Evolutionary conservation across 2,797 vertebrate genomes (phyloP).

Genomic region (Sciurus vulgaris): DNA sequence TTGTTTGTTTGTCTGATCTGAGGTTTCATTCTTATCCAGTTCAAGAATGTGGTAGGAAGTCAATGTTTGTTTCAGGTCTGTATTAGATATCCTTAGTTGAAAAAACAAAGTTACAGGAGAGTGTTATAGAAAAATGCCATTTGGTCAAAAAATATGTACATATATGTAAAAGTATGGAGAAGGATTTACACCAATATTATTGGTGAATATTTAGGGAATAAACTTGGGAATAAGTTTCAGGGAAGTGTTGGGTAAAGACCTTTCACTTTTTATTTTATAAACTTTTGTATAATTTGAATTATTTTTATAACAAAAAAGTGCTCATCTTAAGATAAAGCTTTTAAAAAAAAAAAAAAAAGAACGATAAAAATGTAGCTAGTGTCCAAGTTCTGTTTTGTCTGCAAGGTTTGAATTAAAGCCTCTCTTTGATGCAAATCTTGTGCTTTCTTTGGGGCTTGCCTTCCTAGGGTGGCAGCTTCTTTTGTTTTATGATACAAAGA

Average conservation of each 20-base stretch:
- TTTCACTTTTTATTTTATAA: conserved; percentile 49
- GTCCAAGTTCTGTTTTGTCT: not conserved
- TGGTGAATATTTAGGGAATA: not conserved
- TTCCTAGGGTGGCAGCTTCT: not conserved
- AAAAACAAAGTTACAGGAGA: conserved; percentile 11
- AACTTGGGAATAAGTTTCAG: not conserved
- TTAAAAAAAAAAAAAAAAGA: not conserved
- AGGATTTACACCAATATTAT: not conserved
- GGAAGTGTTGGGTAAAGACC: not conserved
- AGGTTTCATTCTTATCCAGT: not conserved
- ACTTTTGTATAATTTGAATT: not conserved
- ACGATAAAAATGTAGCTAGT: not conserved
- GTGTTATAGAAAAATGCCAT: not conserved
- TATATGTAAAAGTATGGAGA: not conserved
- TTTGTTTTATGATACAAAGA: not conserved
- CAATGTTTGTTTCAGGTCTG: conserved; percentile 10
- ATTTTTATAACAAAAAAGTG: not conserved
- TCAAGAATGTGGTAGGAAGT: not conserved
- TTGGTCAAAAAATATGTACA: not conserved
- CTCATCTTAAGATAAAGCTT: not conserved
- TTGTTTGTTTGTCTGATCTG: not conserved
- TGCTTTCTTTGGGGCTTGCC: not conserved
- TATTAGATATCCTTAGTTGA: not conserved
- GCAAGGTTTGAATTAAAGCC: not conserved
- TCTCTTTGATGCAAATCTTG: not conserved